Percentiles rank a stretch among this genome's conserved stretches.
These are phyloP conservation scores for Corvus hawaiiensis DNA, from an alignment of 2,113 vertebrate genomes.

Conservation along the genomic window DNA sequence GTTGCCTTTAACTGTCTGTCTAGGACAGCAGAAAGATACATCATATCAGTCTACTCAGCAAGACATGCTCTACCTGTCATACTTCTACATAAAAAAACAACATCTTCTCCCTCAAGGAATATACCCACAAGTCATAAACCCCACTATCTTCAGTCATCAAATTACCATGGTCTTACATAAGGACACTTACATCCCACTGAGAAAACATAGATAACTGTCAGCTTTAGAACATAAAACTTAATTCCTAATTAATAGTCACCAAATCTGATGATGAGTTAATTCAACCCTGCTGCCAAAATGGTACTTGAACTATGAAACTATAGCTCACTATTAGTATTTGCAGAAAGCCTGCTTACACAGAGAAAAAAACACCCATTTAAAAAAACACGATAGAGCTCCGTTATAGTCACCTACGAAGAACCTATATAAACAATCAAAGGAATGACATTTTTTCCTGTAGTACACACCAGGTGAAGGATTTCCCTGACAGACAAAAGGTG, in stretches of 20 bases:
- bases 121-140: neutral
- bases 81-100: neutral
- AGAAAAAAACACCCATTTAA: rapidly evolving
- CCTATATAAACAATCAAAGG: neutral
- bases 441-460: neutral
- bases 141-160: neutral
- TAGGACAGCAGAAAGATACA: neutral
- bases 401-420: neutral
- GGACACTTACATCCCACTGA: neutral
- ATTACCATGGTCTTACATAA: neutral
- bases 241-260: neutral
- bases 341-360: neutral
- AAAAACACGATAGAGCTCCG: neutral
- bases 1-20: neutral
- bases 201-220: neutral
- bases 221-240: neutral
- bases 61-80: neutral
- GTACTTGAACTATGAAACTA: neutral
- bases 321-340: neutral
- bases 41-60: neutral
- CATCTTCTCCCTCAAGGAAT: neutral
- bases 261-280: neutral
- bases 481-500: neutral
- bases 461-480: neutral
- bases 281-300: neutral